phyloP scores from a whole-genome alignment of 1,140 invertebrate species.

The Drosophila ercepeae region DNA sequence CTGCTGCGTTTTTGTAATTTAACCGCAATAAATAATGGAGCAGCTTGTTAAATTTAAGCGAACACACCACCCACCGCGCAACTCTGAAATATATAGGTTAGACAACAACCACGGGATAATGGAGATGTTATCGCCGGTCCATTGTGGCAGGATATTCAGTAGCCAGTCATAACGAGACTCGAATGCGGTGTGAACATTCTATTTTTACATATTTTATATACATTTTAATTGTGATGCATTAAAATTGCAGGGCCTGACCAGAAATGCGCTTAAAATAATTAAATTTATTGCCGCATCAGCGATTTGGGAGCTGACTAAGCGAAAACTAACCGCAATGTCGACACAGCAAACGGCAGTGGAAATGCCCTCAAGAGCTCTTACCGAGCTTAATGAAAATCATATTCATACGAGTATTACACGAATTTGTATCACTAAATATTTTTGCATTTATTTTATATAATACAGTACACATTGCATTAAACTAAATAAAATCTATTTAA shows the following conservation, averaged over 20 bases:
- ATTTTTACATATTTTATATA: slow-evolving; percentile 48
- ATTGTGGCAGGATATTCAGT: slow-evolving; percentile 15
- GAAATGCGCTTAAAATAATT: slow-evolving; percentile 49
- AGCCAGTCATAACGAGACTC: slow-evolving; percentile 11
- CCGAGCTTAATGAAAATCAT: background rate
- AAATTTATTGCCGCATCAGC: slow-evolving; percentile 37
- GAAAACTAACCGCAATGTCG: slow-evolving; percentile 33
- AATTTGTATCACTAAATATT: slow-evolving; percentile 74
- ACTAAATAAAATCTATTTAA: slow-evolving; percentile 77
- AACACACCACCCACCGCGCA: slow-evolving; percentile 22
- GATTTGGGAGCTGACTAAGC: slow-evolving; percentile 50
- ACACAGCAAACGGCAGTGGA: background rate
- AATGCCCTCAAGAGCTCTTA: background rate
- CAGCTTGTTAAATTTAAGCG: slow-evolving; percentile 57
- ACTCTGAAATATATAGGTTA: slow-evolving; percentile 43
- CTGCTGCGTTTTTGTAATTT: slow-evolving; percentile 63
- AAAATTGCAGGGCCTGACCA: slow-evolving; percentile 23
- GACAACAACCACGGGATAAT: slow-evolving; percentile 24
- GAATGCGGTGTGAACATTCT: slow-evolving; percentile 1
- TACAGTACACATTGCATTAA: slow-evolving; percentile 80
- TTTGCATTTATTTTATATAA: slow-evolving; percentile 81
- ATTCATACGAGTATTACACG: background rate
- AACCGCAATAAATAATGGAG: slow-evolving; percentile 65
- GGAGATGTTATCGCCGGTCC: slow-evolving; percentile 22
- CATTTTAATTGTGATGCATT: slow-evolving; percentile 48